A percentile compares a stretch with the other conserved stretches of the same genome.
Conservation (phyloP, 2,888 invertebrate genomes). For the Nezara viridula region DNA sequence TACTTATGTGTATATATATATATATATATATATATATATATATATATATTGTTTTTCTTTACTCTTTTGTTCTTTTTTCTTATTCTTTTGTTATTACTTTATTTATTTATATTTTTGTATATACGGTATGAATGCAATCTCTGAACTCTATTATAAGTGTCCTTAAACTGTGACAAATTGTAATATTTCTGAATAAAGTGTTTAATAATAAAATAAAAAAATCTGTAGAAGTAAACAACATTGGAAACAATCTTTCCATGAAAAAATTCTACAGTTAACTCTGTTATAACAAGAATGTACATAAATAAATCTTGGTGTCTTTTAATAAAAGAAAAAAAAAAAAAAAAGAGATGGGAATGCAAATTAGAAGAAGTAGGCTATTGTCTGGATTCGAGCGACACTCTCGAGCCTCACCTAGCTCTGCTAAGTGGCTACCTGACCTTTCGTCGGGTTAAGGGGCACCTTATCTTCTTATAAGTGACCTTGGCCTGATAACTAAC, state of each 20-base stretch:
- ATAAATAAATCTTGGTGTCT: not conserved
- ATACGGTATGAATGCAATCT: no score
- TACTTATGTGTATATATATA: no score
- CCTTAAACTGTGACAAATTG: no score
- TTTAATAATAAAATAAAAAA: no score
- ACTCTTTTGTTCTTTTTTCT: no score
- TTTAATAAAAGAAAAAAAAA: conserved; percentile 11
- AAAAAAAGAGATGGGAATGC: not conserved
- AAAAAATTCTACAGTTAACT: not conserved
- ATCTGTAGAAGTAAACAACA: not conserved
- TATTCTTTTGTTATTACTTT: no score
- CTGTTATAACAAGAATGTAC: not conserved
- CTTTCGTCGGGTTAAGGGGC: not conserved
- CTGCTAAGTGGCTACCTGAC: conserved; percentile 11
- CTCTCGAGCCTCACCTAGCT: not conserved
- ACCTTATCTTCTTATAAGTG: not conserved
- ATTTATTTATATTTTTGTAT: no score
- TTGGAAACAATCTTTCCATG: not conserved
- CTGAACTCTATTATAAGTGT: no score
- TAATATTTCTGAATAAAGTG: no score
- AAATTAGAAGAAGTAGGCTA: conserved; percentile 9
- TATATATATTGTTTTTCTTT: no score
- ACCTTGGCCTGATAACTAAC: not conserved
- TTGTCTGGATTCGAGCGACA: not conserved
- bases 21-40: no score